Base-by-base conservation (phyloP, 2,888 invertebrate genomes). In the Zhengitettix transpicula region DNA sequence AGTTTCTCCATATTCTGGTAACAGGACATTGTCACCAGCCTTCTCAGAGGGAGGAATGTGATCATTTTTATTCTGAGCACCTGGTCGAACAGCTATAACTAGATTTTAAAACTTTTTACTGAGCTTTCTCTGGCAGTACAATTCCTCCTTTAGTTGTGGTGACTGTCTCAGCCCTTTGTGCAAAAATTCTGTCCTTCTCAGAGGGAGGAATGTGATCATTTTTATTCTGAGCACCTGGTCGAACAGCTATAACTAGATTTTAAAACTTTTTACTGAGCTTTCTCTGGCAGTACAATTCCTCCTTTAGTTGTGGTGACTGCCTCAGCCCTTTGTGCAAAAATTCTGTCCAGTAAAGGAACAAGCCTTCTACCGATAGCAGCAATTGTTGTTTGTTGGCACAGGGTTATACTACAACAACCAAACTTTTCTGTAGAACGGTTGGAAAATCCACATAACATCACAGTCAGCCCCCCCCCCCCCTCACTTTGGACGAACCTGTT, bases 1-100 rank as follows among this genome's bases (percentile, higher is more conserved):
- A 65, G 95, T 97, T 67, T 99, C 99, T 63, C 99, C 99, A 75
- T 92, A 99, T 77, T 99, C 99, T 0, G 99, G 99, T 57, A 99
- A 79, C 59, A 99, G 78, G 11, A 99, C 98, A 69, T 82, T 83
- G 73, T 99, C 99, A 59, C 99, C 99, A 63, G 89, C 87, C 74
- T 89, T 84, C 10, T 98, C 87, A 65, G 82, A 78, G 55, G 88
- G 74, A 58, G 94, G 88, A 67, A 92, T 77, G 67, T 85, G 80
- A 8, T 84, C 83, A 61, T 97, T 97, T 71, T 85, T 84, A 73
- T 87, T 91, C 69, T 90, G 82, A 40, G 83, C 74, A 65, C 99
- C 99, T 55, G 90, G 88, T 58, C 99, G 99, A 59, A 93, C 88
- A 47, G 99, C 97, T 10, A 99, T 80, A 2, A 99, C 95, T 63